A percentile compares a stretch with the other conserved stretches of the same genome.
phyloP scores from a whole-genome alignment of 2,888 invertebrate genomes.

The Erpobdella octoculata region DNA sequence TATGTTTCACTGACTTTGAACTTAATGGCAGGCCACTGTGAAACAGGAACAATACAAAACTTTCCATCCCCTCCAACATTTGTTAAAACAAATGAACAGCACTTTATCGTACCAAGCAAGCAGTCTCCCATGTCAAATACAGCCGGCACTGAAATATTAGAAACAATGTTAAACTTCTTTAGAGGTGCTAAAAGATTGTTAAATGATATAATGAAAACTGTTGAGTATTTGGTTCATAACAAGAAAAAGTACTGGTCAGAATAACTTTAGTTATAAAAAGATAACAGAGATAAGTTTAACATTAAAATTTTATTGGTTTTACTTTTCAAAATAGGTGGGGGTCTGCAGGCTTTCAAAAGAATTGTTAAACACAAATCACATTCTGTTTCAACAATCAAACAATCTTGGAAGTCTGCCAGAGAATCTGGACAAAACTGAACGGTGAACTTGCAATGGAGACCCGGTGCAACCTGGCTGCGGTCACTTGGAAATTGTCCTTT shows the following conservation, averaged over 20 bases:
- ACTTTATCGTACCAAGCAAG: conserved; percentile 7
- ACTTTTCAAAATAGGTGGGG: conserved; percentile 10
- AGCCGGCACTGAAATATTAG: conserved; percentile 20
- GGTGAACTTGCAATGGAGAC: conserved; percentile 19
- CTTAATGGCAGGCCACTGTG: conserved; percentile 7
- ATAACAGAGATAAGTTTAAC: not conserved
- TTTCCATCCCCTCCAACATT: conserved; percentile 3
- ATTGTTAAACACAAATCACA: not conserved
- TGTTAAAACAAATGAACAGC: not conserved
- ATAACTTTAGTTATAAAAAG: no score
- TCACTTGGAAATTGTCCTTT: conserved; percentile 22
- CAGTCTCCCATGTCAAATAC: conserved; percentile 21
- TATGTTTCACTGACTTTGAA: no score
- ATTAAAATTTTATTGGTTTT: not conserved
- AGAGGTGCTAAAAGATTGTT: no score
- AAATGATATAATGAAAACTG: no score
- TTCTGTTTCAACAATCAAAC: conserved; percentile 6
- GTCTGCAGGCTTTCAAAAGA: conserved; percentile 13
- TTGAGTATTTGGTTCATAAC: no score
- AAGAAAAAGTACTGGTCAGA: no score
- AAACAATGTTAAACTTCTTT: no score
- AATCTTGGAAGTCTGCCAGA: conserved; percentile 5
- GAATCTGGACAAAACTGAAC: conserved; percentile 21
- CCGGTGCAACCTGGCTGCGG: conserved; percentile 12
- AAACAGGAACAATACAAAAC: conserved; percentile 6